These are phyloP conservation scores for Mungos mungo DNA, from an alignment of 2,113 vertebrate species.

Conservation along the genomic window DNA sequence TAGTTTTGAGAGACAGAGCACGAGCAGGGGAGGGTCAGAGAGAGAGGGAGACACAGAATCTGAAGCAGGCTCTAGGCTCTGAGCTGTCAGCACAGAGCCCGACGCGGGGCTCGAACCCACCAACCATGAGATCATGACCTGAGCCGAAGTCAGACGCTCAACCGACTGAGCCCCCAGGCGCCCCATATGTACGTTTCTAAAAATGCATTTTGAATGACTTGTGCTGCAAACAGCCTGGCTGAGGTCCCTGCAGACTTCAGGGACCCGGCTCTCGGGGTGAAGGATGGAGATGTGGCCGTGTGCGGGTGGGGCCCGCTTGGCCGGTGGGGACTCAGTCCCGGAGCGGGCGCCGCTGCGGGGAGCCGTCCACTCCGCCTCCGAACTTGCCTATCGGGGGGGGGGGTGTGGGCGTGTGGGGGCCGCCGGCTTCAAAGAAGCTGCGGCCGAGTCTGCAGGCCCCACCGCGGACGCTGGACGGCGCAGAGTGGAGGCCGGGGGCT, in stretches of 20 bases:
- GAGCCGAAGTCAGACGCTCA: too few relatives aligned
- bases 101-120: too few relatives aligned
- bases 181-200: not conserved
- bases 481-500: too few relatives aligned
- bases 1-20: too few relatives aligned
- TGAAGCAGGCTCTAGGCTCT: too few relatives aligned
- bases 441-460: not conserved
- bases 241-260: not conserved
- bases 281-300: rapidly evolving
- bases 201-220: not conserved
- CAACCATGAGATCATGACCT: too few relatives aligned
- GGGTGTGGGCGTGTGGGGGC: constrained; percentile 34
- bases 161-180: too few relatives aligned
- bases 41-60: too few relatives aligned
- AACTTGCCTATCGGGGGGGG: constrained; percentile 34
- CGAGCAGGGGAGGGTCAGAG: too few relatives aligned
- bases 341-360: not conserved
- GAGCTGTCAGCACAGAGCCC: too few relatives aligned
- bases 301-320: not conserved
- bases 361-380: constrained; percentile 28
- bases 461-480: not conserved
- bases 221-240: not conserved
- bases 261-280: not conserved
- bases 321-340: rapidly evolving
- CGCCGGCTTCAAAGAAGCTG: constrained; percentile 65